These are phyloP conservation scores for Lysandra coridon DNA, from an alignment of 2,888 invertebrate species.

Conservation along the genomic window DNA sequence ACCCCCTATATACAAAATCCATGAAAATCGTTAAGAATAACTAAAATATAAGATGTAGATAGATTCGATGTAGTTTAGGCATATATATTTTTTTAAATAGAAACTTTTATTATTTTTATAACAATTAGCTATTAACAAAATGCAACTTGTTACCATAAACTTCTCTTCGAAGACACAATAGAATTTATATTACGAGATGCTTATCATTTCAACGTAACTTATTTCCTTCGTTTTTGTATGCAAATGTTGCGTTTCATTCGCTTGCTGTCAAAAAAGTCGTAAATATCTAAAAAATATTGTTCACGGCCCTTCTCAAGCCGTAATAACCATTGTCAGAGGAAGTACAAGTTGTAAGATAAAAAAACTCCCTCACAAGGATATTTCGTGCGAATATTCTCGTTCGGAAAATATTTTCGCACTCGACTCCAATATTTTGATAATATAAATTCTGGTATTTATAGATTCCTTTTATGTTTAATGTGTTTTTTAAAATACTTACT, in stretches of 20 bases:
- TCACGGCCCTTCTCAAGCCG: conserved; percentile 44
- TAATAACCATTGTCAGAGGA: conserved; percentile 43
- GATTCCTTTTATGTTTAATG: background rate
- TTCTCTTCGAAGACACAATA: background rate
- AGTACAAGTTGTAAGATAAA: conserved; percentile 24
- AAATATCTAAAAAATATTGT: conserved; percentile 53
- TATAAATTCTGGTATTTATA: background rate
- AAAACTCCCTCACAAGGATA: conserved; percentile 23
- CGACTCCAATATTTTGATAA: background rate
- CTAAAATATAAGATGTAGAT: no score
- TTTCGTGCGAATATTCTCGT: conserved; percentile 5
- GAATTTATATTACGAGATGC: conserved; percentile 10
- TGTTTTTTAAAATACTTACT: background rate
- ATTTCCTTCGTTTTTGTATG: conserved; percentile 52
- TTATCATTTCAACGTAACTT: conserved; percentile 47
- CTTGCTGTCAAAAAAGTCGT: conserved; percentile 54
- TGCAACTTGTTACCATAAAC: background rate
- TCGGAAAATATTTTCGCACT: background rate
- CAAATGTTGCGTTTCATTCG: conserved; percentile 63
- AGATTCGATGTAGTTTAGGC: no score
- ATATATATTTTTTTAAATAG: no score
- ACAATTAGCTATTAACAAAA: background rate
- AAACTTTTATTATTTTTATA: background rate
- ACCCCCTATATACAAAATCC: no score
- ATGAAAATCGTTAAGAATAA: no score